Conservation (phyloP, 1,140 invertebrate species). For the Helicoverpa zea region DNA sequence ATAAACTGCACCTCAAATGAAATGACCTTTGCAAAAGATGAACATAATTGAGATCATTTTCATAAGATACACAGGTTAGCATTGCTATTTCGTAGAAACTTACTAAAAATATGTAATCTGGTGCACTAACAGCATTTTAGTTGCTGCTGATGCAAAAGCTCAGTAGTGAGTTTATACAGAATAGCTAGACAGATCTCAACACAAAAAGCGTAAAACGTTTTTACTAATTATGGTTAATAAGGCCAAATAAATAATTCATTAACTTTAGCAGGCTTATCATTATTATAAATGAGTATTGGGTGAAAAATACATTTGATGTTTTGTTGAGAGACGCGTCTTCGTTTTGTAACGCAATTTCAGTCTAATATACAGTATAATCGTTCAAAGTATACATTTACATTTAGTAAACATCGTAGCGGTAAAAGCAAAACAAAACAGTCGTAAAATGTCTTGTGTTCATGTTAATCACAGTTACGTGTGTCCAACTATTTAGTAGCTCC, state of each 20-base stretch:
- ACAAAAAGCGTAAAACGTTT: slow-evolving; percentile 78
- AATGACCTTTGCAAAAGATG: slow-evolving; percentile 59
- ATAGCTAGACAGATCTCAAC: slow-evolving; percentile 66
- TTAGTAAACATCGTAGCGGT: slow-evolving; percentile 86
- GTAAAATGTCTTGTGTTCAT: slow-evolving; percentile 78
- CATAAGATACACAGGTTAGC: slow-evolving; percentile 63
- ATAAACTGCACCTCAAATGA: slow-evolving; percentile 51
- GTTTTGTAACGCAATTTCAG: slow-evolving; percentile 66
- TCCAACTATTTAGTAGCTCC: slow-evolving; percentile 57
- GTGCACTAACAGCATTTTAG: background rate
- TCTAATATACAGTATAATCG: slow-evolving; percentile 69
- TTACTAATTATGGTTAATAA: slow-evolving; percentile 78
- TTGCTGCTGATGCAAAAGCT: slow-evolving; percentile 3
- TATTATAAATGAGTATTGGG: slow-evolving; percentile 82
- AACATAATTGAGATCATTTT: slow-evolving; percentile 67
- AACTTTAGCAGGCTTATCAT: slow-evolving; percentile 77
- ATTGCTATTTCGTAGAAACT: slow-evolving; percentile 22
- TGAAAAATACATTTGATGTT: slow-evolving; percentile 84
- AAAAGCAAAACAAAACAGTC: slow-evolving; percentile 85
- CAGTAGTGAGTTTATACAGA: slow-evolving; percentile 26
- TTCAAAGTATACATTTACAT: slow-evolving; percentile 67
- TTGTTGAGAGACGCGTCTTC: slow-evolving; percentile 71
- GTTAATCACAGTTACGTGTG: slow-evolving; percentile 85
- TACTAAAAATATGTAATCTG: background rate
- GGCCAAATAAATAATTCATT: slow-evolving; percentile 78